phyloP scores from a whole-genome alignment of 2,113 vertebrate genomes.

The Canis aureus region DNA sequence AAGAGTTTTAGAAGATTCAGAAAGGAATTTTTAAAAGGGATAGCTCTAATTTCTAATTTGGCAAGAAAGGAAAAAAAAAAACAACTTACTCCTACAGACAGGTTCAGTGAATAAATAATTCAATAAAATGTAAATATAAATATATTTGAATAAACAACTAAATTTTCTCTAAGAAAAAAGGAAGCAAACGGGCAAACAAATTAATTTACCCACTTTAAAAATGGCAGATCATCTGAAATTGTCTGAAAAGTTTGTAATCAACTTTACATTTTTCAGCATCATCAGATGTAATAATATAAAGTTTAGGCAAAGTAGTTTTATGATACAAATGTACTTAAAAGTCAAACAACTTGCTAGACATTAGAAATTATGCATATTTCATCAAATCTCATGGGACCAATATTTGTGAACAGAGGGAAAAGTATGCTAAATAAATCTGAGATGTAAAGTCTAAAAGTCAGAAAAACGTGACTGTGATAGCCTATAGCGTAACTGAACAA shows the following conservation, averaged over 20 bases:
- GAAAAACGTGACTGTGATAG: neutral
- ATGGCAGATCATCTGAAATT: neutral
- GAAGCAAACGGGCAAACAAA: neutral
- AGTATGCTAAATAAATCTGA: neutral
- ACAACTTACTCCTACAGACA: slow-evolving; percentile 45
- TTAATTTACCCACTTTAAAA: neutral
- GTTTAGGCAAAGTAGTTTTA: neutral
- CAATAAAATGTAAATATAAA: slow-evolving; percentile 39
- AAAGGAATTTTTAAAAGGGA: slow-evolving; percentile 60
- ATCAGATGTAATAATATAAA: neutral
- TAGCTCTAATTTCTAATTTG: slow-evolving; percentile 43
- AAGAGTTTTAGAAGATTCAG: slow-evolving; percentile 9
- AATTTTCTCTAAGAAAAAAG: neutral
- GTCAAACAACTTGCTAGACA: neutral
- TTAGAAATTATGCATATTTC: neutral
- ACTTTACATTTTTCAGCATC: neutral
- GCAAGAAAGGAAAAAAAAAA: neutral
- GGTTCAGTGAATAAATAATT: neutral
- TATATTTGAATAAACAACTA: neutral
- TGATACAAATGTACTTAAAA: neutral
- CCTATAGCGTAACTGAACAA: neutral
- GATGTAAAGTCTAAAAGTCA: neutral
- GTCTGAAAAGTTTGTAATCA: neutral
- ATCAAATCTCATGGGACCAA: neutral
- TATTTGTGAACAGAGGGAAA: neutral